Base-by-base conservation (phyloP, 2,888 invertebrate species). In the Lumbricus terrestris region DNA sequence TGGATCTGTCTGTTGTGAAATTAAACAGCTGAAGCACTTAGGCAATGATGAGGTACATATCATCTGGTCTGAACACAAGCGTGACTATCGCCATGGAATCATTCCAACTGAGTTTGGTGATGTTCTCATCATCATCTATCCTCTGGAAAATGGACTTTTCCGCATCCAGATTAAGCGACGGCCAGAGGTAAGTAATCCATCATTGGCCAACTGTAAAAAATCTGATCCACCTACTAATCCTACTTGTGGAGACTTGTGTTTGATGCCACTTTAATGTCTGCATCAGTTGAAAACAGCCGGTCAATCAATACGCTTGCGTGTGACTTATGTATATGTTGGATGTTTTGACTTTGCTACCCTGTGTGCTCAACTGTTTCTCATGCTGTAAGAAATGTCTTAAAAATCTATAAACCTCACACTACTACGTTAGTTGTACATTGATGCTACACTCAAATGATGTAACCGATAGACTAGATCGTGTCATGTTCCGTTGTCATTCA, bases 41-140 rank as follows among this genome's bases (percentile, higher is more conserved):
- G 99, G 99, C 88, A 99, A 99, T 95, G 99, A 99, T 95, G 99
- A 99, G 95, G 98, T 99, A 91, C 99, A 99, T 95, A 98, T 99
- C 92, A 98, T 99, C 47, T 99, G 99, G 99, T 98, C 98, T 89
- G 99, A 99, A 94, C 98, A 99, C 95, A 96, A 96, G 95, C 96
- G 98, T 92, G 98, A 98, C 94, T 99, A 99, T 96, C 96, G 98
- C 91, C 96, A 99, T 90, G 98, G 98, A 94, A 98, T 99, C 93
- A 97, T 99, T 94, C 98, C 99, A 90, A 99, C 99, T 23, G 99
- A 99, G 96, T 99, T 99, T 96, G 99, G 99, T 95, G 99, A 99
- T 96, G 98, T 99, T 92, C 96, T 99, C 91, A 98, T 99, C 94
- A 97, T 97, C 88, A 97, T 99, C 93, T 99, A 99, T 96, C 99